phyloP scores from a whole-genome alignment of 2,888 invertebrate genomes.

The Eupithecia insigniata region DNA sequence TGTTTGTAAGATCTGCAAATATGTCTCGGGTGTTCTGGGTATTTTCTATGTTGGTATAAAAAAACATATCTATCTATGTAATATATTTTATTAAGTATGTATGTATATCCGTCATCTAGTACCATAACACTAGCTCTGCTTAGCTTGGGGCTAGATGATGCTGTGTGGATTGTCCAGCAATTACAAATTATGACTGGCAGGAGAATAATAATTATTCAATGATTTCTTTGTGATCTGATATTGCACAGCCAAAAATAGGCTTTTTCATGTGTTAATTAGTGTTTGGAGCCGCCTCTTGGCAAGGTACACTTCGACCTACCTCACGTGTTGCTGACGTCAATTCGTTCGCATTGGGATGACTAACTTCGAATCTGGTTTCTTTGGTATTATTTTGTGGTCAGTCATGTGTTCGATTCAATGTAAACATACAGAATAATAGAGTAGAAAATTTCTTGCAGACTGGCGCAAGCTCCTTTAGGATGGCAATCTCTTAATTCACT shows the following conservation, averaged over 20 bases:
- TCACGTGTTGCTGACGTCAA: conserved; percentile 61
- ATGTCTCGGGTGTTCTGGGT: too few relatives aligned
- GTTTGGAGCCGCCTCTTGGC: conserved; percentile 55
- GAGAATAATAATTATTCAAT: conserved; percentile 21
- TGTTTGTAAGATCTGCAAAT: too few relatives aligned
- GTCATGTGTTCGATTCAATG: not conserved
- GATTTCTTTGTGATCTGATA: conserved; percentile 15
- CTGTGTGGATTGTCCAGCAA: too few relatives aligned
- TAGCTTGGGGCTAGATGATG: too few relatives aligned
- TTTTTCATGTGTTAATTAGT: conserved; percentile 35
- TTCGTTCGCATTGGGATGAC: conserved; percentile 27
- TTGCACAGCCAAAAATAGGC: conserved; percentile 36
- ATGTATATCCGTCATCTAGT: too few relatives aligned
- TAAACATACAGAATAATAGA: not conserved
- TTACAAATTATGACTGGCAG: not conserved
- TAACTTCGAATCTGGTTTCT: conserved; percentile 2
- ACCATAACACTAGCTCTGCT: too few relatives aligned
- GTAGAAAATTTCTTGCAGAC: not conserved
- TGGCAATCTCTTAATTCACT: not conserved
- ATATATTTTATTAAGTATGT: too few relatives aligned
- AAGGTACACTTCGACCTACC: conserved; percentile 62
- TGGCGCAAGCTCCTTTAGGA: not conserved
- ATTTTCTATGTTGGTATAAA: too few relatives aligned
- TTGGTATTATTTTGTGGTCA: too few relatives aligned
- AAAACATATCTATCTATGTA: too few relatives aligned